phyloP scores from a whole-genome alignment of 64 coral and sea anemone species.

The Acropora yongei region DNA sequence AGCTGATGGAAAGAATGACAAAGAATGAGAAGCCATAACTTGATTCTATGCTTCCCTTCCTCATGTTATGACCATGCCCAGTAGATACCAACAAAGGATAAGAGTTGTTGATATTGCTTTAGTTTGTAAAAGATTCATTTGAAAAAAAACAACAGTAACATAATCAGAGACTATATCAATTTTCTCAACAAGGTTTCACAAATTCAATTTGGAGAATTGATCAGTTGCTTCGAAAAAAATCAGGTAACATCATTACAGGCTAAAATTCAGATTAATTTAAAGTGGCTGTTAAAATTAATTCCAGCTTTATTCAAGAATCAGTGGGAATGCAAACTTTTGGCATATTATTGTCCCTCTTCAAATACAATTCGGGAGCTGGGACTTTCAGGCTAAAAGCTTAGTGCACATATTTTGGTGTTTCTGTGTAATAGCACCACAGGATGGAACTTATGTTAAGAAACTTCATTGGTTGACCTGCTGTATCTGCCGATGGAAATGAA shows the following conservation, averaged over 20 bases:
- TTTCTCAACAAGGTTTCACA: neutral
- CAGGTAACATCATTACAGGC: neutral
- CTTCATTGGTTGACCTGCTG: no score
- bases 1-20: neutral
- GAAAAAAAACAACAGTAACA: neutral
- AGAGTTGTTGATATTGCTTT: neutral
- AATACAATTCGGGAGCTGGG: no score
- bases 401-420: no score
- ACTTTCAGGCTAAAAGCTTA: no score
- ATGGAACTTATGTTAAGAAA: no score
- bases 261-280: neutral
- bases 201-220: neutral
- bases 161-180: neutral
- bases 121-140: neutral
- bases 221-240: neutral
- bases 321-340: no score
- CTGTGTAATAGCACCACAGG: no score
- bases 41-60: neutral
- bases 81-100: neutral
- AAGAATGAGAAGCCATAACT: neutral
- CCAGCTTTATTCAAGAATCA: neutral
- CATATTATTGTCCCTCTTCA: no score
- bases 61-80: neutral
- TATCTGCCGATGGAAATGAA: no score
- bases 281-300: neutral